phyloP scores from a whole-genome alignment of 2,888 invertebrate species.

The Parapristionchus giblindavisi region DNA sequence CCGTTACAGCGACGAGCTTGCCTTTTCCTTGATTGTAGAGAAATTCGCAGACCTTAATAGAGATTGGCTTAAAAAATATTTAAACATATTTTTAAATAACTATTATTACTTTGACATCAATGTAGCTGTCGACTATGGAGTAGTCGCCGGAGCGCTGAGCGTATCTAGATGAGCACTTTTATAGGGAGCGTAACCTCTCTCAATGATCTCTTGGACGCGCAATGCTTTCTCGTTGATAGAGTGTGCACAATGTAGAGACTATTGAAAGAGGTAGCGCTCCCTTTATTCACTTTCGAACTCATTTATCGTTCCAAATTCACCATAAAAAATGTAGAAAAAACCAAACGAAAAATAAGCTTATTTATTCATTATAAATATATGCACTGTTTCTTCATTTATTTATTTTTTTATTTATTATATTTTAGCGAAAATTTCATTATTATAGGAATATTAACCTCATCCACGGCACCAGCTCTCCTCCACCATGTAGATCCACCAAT shows the following conservation, averaged over 20 bases:
- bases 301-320: no score
- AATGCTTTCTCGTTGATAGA: neutral
- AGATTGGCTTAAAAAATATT: neutral
- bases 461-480: constrained; percentile 37
- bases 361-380: neutral
- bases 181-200: no score
- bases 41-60: constrained; percentile 80
- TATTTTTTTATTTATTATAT: neutral
- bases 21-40: constrained; percentile 92
- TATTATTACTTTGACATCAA: constrained; percentile 43
- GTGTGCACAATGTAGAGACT: no score
- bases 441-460: constrained; percentile 18
- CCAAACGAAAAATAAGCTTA: neutral
- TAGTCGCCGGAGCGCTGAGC: constrained; percentile 40
- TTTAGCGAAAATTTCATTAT: neutral
- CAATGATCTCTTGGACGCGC: neutral
- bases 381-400: neutral
- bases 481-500: constrained; percentile 35
- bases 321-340: no score
- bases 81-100: neutral
- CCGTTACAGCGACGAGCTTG: constrained; percentile 86
- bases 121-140: constrained; percentile 37
- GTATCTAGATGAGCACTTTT: constrained; percentile 15
- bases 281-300: no score
- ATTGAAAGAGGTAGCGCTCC: no score